A percentile compares a stretch with the other conserved stretches of the same genome.
These are phyloP conservation scores for Agonopterix subpropinquella DNA, from an alignment of 2,888 invertebrate genomes.

Conservation along the genomic window DNA sequence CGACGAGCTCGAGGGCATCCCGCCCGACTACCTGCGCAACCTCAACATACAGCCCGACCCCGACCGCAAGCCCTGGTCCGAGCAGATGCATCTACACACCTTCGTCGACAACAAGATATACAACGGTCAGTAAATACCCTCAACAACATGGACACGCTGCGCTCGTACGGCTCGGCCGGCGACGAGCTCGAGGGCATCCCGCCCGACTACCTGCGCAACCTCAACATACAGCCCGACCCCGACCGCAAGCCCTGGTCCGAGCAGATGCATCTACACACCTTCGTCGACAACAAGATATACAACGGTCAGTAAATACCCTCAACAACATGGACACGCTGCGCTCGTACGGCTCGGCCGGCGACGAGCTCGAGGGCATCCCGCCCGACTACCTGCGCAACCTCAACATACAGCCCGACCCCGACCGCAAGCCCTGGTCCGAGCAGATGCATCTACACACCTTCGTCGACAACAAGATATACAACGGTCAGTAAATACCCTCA, in stretches of 20 bases:
- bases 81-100: slow-evolving; percentile 87
- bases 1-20: slow-evolving; percentile 93
- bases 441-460: slow-evolving; percentile 88
- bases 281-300: slow-evolving; percentile 88
- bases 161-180: slow-evolving; percentile 95
- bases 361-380: slow-evolving; percentile 92
- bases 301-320: slow-evolving; percentile 85
- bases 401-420: slow-evolving; percentile 78
- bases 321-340: slow-evolving; percentile 94
- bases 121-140: slow-evolving; percentile 86
- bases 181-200: slow-evolving; percentile 94
- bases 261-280: slow-evolving; percentile 86
- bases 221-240: slow-evolving; percentile 80
- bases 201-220: slow-evolving; percentile 87
- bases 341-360: slow-evolving; percentile 95
- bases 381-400: slow-evolving; percentile 89
- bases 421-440: slow-evolving; percentile 90
- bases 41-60: slow-evolving; percentile 80
- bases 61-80: slow-evolving; percentile 89
- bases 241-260: slow-evolving; percentile 90
- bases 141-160: slow-evolving; percentile 92
- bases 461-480: slow-evolving; percentile 89
- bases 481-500: slow-evolving; percentile 86
- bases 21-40: slow-evolving; percentile 88
- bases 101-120: slow-evolving; percentile 89